Evolutionary conservation across 2,888 invertebrate species (phyloP).

Genomic region (Lithophane leautieri): DNA sequence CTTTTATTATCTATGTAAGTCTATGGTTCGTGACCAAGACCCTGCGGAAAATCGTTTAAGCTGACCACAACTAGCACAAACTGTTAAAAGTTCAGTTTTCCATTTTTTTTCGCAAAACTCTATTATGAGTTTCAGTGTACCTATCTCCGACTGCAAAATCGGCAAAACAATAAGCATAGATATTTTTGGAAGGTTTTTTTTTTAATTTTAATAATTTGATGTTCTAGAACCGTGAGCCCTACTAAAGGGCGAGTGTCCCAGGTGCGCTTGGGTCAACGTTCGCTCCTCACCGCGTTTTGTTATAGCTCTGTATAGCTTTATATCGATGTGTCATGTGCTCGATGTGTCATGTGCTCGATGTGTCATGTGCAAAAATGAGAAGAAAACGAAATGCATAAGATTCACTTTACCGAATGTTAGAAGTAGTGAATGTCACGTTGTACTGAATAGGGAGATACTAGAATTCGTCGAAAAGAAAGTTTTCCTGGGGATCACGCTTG

Average conservation of each 20-base stretch:
- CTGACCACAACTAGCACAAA: background rate
- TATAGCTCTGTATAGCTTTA: constrained; percentile 27
- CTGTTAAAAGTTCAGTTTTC: background rate
- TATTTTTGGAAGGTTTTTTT: background rate
- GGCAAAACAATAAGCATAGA: background rate
- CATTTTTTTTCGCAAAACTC: background rate
- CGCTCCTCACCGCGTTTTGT: constrained; percentile 53
- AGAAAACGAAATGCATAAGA: too few relatives aligned
- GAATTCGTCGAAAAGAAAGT: too few relatives aligned
- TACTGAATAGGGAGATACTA: too few relatives aligned
- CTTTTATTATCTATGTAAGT: background rate
- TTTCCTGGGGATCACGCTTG: too few relatives aligned
- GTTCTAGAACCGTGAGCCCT: constrained; percentile 66
- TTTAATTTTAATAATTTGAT: background rate
- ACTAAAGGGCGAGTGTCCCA: constrained; percentile 69
- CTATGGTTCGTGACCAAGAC: background rate
- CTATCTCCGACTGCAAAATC: background rate
- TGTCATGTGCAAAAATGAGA: too few relatives aligned
- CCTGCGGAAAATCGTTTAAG: background rate
- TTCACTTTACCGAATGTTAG: too few relatives aligned
- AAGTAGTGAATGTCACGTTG: too few relatives aligned
- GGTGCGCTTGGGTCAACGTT: constrained; percentile 73
- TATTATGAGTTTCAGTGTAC: background rate
- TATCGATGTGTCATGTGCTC: constrained; percentile 23
- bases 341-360: too few relatives aligned